Conservation (phyloP, 2,888 invertebrate species). For the Drosophila greeni region DNA sequence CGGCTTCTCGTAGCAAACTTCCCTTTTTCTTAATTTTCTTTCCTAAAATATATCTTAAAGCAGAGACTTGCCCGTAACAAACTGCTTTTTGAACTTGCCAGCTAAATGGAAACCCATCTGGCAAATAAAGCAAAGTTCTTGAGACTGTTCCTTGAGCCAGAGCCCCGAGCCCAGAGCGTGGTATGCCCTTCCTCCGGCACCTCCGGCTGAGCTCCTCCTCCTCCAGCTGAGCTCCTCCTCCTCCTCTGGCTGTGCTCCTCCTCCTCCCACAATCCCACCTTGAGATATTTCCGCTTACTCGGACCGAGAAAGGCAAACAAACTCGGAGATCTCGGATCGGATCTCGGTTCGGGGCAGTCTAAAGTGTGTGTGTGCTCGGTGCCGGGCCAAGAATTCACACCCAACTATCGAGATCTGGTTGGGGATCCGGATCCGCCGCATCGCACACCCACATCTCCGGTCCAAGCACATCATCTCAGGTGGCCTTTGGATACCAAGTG, state of each 20-base stretch:
- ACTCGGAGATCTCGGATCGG: not conserved
- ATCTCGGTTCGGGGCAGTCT: constrained; percentile 1
- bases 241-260: too few species aligned
- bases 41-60: too few species aligned
- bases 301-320: constrained; percentile 12
- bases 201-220: not conserved
- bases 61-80: too few species aligned
- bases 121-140: constrained; percentile 13
- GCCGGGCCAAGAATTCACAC: too few species aligned
- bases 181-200: not conserved
- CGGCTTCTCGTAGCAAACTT: not conserved
- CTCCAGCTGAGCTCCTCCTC: too few species aligned
- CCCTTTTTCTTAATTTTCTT: not conserved
- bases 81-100: not conserved
- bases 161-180: not conserved
- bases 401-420: too few species aligned
- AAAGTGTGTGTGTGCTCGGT: constrained; percentile 11
- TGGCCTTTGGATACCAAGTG: too few species aligned
- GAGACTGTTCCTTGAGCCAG: constrained; percentile 4
- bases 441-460: constrained; percentile 15
- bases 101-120: not conserved
- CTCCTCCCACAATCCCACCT: not conserved
- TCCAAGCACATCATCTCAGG: not conserved
- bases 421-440: not conserved
- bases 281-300: constrained; percentile 13